Percentiles rank a stretch among this genome's conserved stretches.
phyloP scores from a whole-genome alignment of 2,888 invertebrate genomes.

The Craniophora ligustri region DNA sequence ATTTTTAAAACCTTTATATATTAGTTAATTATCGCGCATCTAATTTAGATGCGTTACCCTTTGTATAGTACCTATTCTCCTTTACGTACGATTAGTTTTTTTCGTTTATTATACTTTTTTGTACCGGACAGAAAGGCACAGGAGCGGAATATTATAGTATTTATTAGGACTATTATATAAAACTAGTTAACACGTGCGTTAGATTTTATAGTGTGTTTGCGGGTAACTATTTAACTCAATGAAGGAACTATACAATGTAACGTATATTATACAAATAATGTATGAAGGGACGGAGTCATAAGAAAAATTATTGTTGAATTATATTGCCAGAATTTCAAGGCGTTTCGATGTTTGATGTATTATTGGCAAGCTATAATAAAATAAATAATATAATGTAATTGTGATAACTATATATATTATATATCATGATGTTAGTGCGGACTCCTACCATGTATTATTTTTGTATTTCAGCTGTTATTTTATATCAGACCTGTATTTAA shows the following conservation, averaged over 20 bases:
- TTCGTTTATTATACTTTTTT: constrained; percentile 55
- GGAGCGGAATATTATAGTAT: constrained; percentile 62
- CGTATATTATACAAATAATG: constrained; percentile 71
- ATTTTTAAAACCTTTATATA: constrained; percentile 67
- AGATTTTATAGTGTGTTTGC: constrained; percentile 84
- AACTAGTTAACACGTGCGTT: constrained; percentile 74
- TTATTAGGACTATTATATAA: constrained; percentile 68
- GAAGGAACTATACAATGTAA: constrained; percentile 81
- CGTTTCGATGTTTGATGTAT: constrained; percentile 81
- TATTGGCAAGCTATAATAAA: constrained; percentile 77
- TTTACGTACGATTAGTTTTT: constrained; percentile 54
- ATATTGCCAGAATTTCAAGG: constrained; percentile 80
- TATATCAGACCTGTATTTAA: constrained; percentile 46
- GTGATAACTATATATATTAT: constrained; percentile 77
- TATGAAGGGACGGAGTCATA: constrained; percentile 66
- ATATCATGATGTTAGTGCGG: constrained; percentile 78
- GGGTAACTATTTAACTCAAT: constrained; percentile 79
- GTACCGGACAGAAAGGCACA: constrained; percentile 66
- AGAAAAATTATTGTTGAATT: constrained; percentile 79
- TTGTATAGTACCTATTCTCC: constrained; percentile 64
- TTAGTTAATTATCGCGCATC: constrained; percentile 60
- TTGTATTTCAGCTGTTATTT: constrained; percentile 50
- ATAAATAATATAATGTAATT: constrained; percentile 52
- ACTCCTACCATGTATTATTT: constrained; percentile 59
- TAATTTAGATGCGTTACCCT: constrained; percentile 64